These are phyloP conservation scores for Microctenopoma steveboyesi DNA, from an alignment of 2,797 vertebrate genomes.

Conservation along the genomic window DNA sequence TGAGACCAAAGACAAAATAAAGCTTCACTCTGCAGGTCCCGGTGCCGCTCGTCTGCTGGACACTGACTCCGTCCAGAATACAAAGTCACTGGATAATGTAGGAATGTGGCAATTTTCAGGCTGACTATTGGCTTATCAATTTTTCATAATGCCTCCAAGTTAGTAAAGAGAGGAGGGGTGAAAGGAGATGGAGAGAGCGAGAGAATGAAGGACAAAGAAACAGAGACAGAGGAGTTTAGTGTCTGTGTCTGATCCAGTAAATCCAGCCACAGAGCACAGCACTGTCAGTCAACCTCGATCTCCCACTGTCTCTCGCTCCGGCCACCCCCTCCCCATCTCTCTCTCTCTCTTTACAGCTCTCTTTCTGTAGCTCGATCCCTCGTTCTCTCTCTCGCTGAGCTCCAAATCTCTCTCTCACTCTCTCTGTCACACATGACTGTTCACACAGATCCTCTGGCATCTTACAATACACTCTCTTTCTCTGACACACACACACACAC, in stretches of 20 bases:
- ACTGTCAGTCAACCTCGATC: constrained; percentile 40
- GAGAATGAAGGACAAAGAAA: constrained; percentile 5
- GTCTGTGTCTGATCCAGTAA: constrained; percentile 46
- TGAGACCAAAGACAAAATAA: constrained; percentile 1
- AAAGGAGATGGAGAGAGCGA: neutral
- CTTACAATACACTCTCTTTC: constrained; percentile 36
- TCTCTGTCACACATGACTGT: constrained; percentile 70
- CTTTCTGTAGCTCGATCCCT: constrained; percentile 1
- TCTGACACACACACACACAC: neutral
- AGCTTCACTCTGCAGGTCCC: neutral
- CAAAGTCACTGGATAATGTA: neutral
- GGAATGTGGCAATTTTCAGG: neutral
- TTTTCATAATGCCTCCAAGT: constrained; percentile 17
- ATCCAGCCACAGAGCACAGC: constrained; percentile 56
- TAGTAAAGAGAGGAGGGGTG: neutral
- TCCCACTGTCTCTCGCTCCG: neutral
- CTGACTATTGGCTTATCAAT: constrained; percentile 16
- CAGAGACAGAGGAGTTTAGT: constrained; percentile 32
- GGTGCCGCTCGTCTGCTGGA: neutral
- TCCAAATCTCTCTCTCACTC: constrained; percentile 53
- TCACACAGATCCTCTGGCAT: constrained; percentile 66
- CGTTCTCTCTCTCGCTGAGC: constrained; percentile 32
- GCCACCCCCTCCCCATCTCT: neutral
- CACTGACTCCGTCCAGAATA: neutral
- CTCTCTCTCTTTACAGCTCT: neutral